phyloP scores from a whole-genome alignment of 2,888 invertebrate genomes.

The Nomada lathburiana region DNA sequence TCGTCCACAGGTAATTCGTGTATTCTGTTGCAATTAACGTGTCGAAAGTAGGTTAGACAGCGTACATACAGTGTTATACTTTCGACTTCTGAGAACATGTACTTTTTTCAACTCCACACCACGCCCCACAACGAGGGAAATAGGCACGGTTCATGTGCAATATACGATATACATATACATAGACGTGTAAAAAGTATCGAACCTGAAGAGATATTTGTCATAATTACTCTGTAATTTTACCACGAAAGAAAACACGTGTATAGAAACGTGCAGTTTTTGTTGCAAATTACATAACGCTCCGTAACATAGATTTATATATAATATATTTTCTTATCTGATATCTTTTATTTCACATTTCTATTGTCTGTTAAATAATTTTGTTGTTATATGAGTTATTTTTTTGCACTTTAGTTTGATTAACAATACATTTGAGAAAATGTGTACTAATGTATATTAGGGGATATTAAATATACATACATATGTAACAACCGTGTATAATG shows the following conservation, averaged over 20 bases:
- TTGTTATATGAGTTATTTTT: too few species aligned
- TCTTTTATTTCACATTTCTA: too few species aligned
- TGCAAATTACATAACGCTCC: not conserved
- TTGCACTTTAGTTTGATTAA: too few species aligned
- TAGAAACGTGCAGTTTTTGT: not conserved
- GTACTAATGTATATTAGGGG: too few species aligned
- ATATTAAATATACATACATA: too few species aligned
- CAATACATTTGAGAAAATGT: too few species aligned
- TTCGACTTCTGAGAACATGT: constrained; percentile 30
- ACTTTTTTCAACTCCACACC: constrained; percentile 14
- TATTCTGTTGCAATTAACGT: constrained; percentile 20
- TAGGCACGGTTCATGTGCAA: constrained; percentile 34
- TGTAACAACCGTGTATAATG: too few species aligned
- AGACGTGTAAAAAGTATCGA: not conserved
- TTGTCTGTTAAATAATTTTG: too few species aligned
- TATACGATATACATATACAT: constrained; percentile 3
- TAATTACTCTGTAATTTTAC: constrained; percentile 8
- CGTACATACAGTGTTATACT: constrained; percentile 1
- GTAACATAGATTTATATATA: not conserved
- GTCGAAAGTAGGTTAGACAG: constrained; percentile 18
- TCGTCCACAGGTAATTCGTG: constrained; percentile 13
- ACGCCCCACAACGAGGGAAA: constrained; percentile 5
- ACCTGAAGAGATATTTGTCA: not conserved
- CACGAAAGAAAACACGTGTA: not conserved
- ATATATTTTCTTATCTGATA: not conserved